Percentiles rank a stretch among this genome's conserved stretches.
Conservation (phyloP, 2,113 vertebrate species). For the Nanger granti region DNA sequence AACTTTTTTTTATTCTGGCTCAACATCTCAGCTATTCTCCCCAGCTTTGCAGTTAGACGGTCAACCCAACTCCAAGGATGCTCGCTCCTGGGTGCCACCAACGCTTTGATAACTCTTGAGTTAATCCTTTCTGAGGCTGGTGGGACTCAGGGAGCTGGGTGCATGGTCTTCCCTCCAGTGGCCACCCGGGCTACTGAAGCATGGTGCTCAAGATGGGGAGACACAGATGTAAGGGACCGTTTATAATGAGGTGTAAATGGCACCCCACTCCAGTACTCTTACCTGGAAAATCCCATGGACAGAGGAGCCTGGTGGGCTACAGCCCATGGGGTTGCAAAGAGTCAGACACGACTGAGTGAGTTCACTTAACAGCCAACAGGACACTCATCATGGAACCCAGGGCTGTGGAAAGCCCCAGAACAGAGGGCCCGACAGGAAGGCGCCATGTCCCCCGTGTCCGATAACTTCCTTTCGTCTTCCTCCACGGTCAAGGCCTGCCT, state of each 20-base stretch:
- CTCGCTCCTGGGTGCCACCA: background rate
- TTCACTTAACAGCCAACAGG: slow-evolving; percentile 24
- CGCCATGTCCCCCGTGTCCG: slow-evolving; percentile 34
- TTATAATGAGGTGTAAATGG: background rate
- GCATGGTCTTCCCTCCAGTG: background rate
- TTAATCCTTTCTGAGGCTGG: background rate
- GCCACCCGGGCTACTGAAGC: background rate
- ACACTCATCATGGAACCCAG: background rate
- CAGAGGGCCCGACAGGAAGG: background rate
- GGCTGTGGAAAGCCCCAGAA: background rate
- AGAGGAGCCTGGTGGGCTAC: background rate
- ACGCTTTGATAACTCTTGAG: fast-evolving
- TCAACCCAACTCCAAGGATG: background rate
- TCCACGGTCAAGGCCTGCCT: slow-evolving; percentile 66
- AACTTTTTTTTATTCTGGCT: background rate
- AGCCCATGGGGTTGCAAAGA: background rate
- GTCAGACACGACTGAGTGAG: background rate
- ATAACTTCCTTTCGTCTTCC: slow-evolving; percentile 56
- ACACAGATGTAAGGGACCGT: background rate
- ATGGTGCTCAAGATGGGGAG: fast-evolving
- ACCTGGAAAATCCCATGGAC: background rate
- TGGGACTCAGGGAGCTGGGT: background rate
- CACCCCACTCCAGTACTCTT: background rate
- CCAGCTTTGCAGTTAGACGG: fast-evolving
- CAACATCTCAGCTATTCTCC: background rate